A percentile compares a stretch with the other conserved stretches of the same genome.
phyloP scores from a whole-genome alignment of 1,140 invertebrate species.

The Holcopasites calliopsidis region DNA sequence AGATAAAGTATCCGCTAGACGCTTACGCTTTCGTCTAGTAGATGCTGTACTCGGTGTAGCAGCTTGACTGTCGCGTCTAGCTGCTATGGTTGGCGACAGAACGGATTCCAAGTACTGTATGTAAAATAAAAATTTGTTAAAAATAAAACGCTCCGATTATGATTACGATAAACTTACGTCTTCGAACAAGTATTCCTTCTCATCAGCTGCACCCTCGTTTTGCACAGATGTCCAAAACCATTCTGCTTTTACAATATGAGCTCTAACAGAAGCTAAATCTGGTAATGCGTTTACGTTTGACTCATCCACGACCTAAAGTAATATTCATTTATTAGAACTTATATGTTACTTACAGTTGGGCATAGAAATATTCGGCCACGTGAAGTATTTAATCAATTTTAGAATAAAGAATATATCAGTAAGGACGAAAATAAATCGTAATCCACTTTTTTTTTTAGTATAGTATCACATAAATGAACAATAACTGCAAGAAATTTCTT shows the following conservation, averaged over 20 bases:
- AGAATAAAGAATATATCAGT: too few relatives aligned
- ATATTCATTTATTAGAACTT: slow-evolving; percentile 24
- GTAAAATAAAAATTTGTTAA: slow-evolving; percentile 38
- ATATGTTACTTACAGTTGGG: background rate
- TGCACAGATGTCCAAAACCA: slow-evolving; percentile 99
- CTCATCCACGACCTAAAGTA: slow-evolving; percentile 88
- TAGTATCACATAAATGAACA: too few relatives aligned
- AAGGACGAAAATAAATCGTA: too few relatives aligned
- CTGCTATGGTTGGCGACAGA: slow-evolving; percentile 79
- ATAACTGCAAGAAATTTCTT: too few relatives aligned
- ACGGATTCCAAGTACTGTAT: slow-evolving; percentile 82
- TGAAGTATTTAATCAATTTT: too few relatives aligned
- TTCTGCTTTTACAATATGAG: slow-evolving; percentile 91
- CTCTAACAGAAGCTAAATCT: slow-evolving; percentile 81
- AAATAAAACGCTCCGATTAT: slow-evolving; percentile 24
- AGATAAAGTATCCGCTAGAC: slow-evolving; percentile 82
- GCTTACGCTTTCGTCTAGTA: slow-evolving; percentile 86
- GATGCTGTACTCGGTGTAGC: slow-evolving; percentile 77
- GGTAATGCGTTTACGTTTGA: slow-evolving; percentile 85
- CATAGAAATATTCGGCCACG: too few relatives aligned
- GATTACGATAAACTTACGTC: slow-evolving; percentile 81
- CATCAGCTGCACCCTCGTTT: slow-evolving; percentile 94
- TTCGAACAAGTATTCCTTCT: slow-evolving; percentile 92
- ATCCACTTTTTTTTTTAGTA: too few relatives aligned
- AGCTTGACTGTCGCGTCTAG: slow-evolving; percentile 74